phyloP scores from a whole-genome alignment of 2,797 vertebrate species.

The Esox lucius region DNA sequence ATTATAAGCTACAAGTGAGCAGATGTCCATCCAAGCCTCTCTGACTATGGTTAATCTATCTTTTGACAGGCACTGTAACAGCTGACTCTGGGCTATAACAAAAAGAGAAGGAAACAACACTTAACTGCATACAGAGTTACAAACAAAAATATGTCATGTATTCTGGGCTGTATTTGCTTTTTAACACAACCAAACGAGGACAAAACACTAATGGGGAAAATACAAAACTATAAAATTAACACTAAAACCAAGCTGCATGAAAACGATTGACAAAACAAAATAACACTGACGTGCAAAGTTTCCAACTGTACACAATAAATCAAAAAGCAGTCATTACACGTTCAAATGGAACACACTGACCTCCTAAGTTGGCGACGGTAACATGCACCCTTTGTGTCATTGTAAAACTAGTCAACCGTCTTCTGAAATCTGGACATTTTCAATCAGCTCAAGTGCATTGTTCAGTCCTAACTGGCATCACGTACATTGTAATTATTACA shows the following conservation, averaged over 20 bases:
- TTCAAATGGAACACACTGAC: constrained; percentile 44
- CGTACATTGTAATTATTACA: constrained; percentile 68
- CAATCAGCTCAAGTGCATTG: constrained; percentile 76
- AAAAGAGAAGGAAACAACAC: constrained; percentile 42
- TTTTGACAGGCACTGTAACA: constrained; percentile 72
- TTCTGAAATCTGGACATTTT: constrained; percentile 53
- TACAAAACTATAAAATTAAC: constrained; percentile 58
- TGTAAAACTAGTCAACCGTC: constrained; percentile 40
- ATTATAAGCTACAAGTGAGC: constrained; percentile 49
- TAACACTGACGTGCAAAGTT: constrained; percentile 7
- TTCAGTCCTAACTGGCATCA: constrained; percentile 76
- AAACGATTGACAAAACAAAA: constrained; percentile 6
- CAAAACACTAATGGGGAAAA: constrained; percentile 40
- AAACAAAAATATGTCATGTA: constrained; percentile 25
- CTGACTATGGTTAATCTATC: constrained; percentile 46
- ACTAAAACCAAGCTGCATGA: constrained; percentile 18
- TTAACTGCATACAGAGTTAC: constrained; percentile 34
- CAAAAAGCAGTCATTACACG: constrained; percentile 29
- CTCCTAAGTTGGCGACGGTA: constrained; percentile 65
- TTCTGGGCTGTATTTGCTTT: constrained; percentile 34
- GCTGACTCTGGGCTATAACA: constrained; percentile 45
- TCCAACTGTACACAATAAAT: constrained; percentile 13
- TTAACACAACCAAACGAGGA: constrained; percentile 38
- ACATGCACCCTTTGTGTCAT: constrained; percentile 48
- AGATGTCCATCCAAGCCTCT: constrained; percentile 49